These are phyloP conservation scores for Dascillus cervinus DNA, from an alignment of 2,888 invertebrate species.

Conservation along the genomic window DNA sequence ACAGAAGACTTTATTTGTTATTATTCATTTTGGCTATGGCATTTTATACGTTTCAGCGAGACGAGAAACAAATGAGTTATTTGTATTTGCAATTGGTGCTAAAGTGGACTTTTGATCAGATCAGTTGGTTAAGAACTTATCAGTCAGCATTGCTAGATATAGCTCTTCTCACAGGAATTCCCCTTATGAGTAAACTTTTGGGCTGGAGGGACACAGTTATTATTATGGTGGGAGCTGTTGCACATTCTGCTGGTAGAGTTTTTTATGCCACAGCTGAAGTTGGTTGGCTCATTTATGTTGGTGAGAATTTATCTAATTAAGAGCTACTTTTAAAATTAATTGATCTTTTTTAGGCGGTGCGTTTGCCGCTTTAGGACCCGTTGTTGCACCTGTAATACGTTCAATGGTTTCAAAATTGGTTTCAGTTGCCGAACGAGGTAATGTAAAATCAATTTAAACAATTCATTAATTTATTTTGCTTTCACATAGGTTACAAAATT, in stretches of 20 bases:
- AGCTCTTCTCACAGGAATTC: conserved; percentile 62
- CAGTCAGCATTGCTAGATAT: conserved; percentile 64
- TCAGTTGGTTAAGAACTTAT: conserved; percentile 64
- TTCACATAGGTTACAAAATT: too few relatives aligned
- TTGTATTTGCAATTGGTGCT: conserved; percentile 67
- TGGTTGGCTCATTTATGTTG: conserved; percentile 54
- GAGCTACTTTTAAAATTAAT: not conserved
- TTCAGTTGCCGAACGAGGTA: conserved; percentile 62
- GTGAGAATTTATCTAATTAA: conserved; percentile 28
- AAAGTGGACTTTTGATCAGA: conserved; percentile 60
- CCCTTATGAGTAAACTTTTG: conserved; percentile 60
- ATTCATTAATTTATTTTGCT: too few relatives aligned
- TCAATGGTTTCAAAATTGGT: conserved; percentile 76
- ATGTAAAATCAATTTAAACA: not conserved
- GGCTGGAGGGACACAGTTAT: conserved; percentile 66
- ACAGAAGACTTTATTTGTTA: conserved; percentile 56
- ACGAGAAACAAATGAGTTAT: conserved; percentile 69
- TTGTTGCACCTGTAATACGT: conserved; percentile 71
- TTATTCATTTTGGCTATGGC: conserved; percentile 68
- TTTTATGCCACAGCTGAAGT: conserved; percentile 56
- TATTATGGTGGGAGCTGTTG: conserved; percentile 62
- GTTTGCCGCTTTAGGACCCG: conserved; percentile 68
- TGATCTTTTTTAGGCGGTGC: conserved; percentile 55
- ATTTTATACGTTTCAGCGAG: conserved; percentile 75
- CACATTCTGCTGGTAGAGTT: conserved; percentile 61